Conservation (phyloP, 2,113 vertebrate species). For the Taxidea taxus region DNA sequence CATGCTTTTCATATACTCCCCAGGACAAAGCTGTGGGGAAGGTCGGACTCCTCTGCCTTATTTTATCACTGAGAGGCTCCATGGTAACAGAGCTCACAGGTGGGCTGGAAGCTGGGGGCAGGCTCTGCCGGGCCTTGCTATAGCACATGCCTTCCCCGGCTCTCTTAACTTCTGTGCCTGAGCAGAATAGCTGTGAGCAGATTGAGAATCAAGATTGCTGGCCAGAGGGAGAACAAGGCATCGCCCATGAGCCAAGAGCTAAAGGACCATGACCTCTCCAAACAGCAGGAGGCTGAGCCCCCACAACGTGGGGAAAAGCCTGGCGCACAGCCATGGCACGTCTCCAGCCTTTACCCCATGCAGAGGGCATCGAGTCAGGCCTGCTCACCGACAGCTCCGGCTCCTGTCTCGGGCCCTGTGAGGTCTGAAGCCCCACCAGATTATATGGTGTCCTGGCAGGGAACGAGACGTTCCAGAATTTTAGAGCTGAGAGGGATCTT, state of each 20-base stretch:
- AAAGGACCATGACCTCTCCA: neutral
- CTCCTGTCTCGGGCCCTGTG: no score
- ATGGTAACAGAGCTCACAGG: neutral
- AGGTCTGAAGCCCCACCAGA: neutral
- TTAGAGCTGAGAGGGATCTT: neutral
- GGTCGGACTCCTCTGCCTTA: no score
- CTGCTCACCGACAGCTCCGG: neutral
- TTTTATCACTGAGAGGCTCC: neutral
- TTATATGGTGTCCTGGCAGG: neutral
- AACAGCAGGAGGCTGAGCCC: neutral
- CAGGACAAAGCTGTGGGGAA: neutral
- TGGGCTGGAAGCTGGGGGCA: neutral
- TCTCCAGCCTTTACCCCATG: no score
- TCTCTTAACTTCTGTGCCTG: neutral
- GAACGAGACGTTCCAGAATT: neutral
- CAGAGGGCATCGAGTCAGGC: no score
- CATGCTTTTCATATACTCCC: neutral
- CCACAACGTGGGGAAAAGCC: neutral
- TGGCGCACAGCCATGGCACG: no score
- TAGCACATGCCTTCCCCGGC: neutral
- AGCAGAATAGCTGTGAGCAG: neutral
- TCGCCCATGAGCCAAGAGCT: neutral
- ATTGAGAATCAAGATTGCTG: neutral
- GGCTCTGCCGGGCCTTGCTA: neutral
- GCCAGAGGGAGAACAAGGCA: neutral